Evolutionary conservation across 2,113 vertebrate genomes (phyloP), one percentile per base, ranked within the genome.

Genomic region (Ascaphus truei): DNA sequence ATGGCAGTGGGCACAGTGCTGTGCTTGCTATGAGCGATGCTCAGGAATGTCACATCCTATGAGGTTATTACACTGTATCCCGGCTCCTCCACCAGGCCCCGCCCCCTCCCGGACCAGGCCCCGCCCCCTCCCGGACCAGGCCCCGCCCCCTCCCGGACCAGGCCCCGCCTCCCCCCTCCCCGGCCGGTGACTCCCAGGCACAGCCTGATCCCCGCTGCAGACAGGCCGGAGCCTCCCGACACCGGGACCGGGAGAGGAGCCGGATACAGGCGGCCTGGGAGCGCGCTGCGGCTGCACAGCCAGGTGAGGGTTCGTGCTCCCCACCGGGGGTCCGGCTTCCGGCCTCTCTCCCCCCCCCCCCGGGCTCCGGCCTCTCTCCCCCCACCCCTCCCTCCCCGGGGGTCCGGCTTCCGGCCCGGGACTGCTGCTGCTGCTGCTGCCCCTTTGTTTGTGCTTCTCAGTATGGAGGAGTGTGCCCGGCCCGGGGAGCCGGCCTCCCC

Each of bases 401-500:
- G 57, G 60, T 45, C 72, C 47, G 68, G 51, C 62, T 64, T 74
- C 58, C 39, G 48, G 76, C 48, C 68, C 51, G 60, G 56, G 61
- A 47, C 18, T 2, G 25, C 23, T 5, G 26, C 7, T n/a, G 18
- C n/a, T 18, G 23, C 1, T 43, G 13, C 26, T 13, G 20, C 36
- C 2, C 11, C 25, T 5, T 62, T 71, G 72, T 43, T 15, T 43
- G n/a, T 16, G 15, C 39, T 11, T 3, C 39, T 11, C 39, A 4
- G 8, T n/a, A 16, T 43, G 18, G 5, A 16, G 5, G 5, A 4
- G 15, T 16, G 11, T 43, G 8, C n/a, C 11, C 67, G 64, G 61
- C 60, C 66, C 69, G 75, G 73, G 76, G 76, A 73, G 74, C 72
- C 51, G n/a, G 26, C 74, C 25, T 48, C 34, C 57, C 36, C 36